Conservation (phyloP, 2,113 vertebrate species). For the Chascanopsetta lugubris region DNA sequence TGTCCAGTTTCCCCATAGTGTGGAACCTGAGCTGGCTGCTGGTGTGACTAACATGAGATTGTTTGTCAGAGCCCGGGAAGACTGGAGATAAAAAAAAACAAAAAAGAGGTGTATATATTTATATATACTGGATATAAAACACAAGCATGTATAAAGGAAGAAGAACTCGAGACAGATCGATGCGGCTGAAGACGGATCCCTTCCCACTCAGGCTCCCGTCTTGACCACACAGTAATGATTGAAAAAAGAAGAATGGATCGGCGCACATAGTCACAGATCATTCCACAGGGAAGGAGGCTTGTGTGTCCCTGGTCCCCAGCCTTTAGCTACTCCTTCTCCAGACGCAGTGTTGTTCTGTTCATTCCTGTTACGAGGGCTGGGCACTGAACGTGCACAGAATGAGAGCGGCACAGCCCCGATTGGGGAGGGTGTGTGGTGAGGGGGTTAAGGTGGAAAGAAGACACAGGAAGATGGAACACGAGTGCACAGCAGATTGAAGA, state of each 20-base stretch:
- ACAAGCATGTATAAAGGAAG: background rate
- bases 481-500: conserved; percentile 24
- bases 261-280: background rate
- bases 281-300: background rate
- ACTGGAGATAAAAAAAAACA: background rate
- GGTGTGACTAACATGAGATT: conserved; percentile 38
- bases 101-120: too few species aligned
- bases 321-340: conserved; percentile 17
- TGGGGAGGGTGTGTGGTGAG: background rate
- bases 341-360: conserved; percentile 39
- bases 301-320: conserved; percentile 9
- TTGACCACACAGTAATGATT: conserved; percentile 1
- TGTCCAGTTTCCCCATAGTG: conserved; percentile 59
- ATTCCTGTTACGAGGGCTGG: conserved; percentile 25
- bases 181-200: conserved; percentile 3
- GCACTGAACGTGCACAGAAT: conserved; percentile 64
- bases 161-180: background rate
- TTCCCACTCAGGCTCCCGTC: background rate
- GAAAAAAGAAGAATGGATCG: background rate
- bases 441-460: conserved; percentile 6
- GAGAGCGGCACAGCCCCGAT: conserved; percentile 17
- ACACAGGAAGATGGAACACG: background rate
- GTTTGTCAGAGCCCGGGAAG: conserved; percentile 2
- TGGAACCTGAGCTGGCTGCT: conserved; percentile 66
- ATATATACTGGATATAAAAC: background rate